These are phyloP conservation scores for Orientallactaga bullata DNA, from an alignment of 2,113 vertebrate genomes.

Conservation along the genomic window DNA sequence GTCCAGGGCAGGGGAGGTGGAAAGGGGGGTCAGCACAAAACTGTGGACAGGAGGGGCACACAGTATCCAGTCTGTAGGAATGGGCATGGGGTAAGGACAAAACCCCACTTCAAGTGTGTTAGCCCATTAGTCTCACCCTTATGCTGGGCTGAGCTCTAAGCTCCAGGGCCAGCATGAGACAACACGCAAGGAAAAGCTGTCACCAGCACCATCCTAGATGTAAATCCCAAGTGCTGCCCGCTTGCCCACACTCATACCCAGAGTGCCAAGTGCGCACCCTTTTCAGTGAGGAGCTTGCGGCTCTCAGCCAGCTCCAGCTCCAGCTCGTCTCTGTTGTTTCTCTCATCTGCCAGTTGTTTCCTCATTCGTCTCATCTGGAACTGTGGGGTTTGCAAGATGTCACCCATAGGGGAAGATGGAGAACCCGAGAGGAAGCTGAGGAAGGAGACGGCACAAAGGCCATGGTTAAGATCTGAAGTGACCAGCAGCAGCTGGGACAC, in stretches of 20 bases:
- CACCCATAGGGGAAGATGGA: constrained; percentile 91
- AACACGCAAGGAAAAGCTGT: background rate
- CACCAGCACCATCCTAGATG: background rate
- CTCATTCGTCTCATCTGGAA: constrained; percentile 93
- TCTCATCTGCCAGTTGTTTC: constrained; percentile 89
- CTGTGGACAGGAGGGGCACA: accelerated
- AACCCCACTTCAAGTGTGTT: background rate
- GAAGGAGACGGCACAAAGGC: constrained; percentile 25
- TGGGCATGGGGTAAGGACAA: background rate
- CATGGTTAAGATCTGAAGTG: background rate
- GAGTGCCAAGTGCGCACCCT: constrained; percentile 80
- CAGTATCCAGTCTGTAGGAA: background rate
- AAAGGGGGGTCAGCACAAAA: background rate
- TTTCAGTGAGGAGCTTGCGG: constrained; percentile 88
- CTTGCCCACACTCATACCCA: background rate
- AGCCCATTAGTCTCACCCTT: background rate
- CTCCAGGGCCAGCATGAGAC: background rate
- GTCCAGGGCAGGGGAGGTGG: background rate
- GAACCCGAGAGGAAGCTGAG: constrained; percentile 82
- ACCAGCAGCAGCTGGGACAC: accelerated
- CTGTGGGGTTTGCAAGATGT: constrained; percentile 94
- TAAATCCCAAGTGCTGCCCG: accelerated
- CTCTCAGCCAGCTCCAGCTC: constrained; percentile 90
- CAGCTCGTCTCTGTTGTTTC: constrained; percentile 90
- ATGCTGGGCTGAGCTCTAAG: background rate